phyloP scores from a whole-genome alignment of 2,797 vertebrate species.

The Delichon dasypus region DNA sequence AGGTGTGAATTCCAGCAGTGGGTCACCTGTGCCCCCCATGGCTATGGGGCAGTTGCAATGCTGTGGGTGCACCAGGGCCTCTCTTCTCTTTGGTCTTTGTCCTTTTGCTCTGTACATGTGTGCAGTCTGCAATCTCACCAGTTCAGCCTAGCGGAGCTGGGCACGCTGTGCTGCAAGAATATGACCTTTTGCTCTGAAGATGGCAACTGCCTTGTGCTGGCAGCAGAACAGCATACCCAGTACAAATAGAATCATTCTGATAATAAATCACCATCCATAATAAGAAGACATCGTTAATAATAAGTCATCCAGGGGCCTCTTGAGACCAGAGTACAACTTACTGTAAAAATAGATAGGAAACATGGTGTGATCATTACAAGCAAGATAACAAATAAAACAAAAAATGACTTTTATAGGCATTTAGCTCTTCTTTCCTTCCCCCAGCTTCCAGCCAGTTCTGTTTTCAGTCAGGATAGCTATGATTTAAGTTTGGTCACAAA shows the following conservation, averaged over 20 bases:
- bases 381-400: conserved; percentile 65
- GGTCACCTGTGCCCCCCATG: fast-evolving
- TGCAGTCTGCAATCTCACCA: neutral
- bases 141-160: neutral
- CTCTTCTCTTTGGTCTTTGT: neutral
- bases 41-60: neutral
- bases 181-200: conserved; percentile 59
- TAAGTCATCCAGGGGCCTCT: conserved; percentile 63
- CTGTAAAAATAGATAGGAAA: conserved; percentile 71
- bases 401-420: conserved; percentile 62
- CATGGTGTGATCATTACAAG: conserved; percentile 67
- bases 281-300: conserved; percentile 73
- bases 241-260: conserved; percentile 68
- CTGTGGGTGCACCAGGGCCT: neutral
- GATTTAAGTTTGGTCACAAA: conserved; percentile 34
- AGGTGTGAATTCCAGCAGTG: neutral
- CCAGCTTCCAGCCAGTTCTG: conserved; percentile 16
- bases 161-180: neutral
- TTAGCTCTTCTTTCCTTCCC: conserved; percentile 53
- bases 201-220: conserved; percentile 59
- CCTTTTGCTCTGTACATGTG: neutral
- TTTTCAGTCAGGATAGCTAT: neutral
- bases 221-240: conserved; percentile 41
- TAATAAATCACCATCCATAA: conserved; percentile 74
- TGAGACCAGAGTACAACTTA: conserved; percentile 64